Evolutionary conservation across 2,888 invertebrate species (phyloP).

Genomic region (Cerceris ruficornis): DNA sequence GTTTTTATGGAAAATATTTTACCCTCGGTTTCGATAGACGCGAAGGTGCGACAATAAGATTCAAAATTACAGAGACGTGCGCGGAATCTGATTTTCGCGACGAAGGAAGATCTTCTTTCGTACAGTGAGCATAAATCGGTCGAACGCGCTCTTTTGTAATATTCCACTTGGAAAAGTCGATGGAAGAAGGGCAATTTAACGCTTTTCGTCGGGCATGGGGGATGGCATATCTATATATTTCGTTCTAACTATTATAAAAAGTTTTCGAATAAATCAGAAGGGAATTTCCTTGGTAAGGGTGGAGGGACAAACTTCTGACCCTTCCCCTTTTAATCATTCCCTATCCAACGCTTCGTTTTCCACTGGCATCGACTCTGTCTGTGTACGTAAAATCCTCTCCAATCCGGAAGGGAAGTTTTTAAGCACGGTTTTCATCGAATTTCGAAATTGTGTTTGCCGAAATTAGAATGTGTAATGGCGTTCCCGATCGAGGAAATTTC

Average conservation of each 20-base stretch:
- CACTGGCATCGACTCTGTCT: slow-evolving; percentile 4
- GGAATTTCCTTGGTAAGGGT: slow-evolving; percentile 70
- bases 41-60: background rate
- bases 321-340: slow-evolving; percentile 63
- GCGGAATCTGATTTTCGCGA: background rate
- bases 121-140: slow-evolving; percentile 6
- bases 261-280: slow-evolving; percentile 76
- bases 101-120: slow-evolving; percentile 1
- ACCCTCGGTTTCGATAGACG: background rate
- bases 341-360: slow-evolving; percentile 54
- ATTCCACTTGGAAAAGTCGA: slow-evolving; percentile 26
- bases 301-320: slow-evolving; percentile 67
- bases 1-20: no score
- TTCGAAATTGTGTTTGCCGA: no score
- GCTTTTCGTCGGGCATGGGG: slow-evolving; percentile 59
- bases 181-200: slow-evolving; percentile 66
- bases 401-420: background rate
- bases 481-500: no score
- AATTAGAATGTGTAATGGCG: no score
- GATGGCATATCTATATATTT: slow-evolving; percentile 65
- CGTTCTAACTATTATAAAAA: slow-evolving; percentile 73
- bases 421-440: background rate
- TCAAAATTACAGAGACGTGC: background rate
- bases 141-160: slow-evolving; percentile 21
- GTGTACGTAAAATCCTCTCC: slow-evolving; percentile 10